A percentile compares a stretch with the other conserved stretches of the same genome.
Conservation (phyloP, 2,113 vertebrate species). For the Neomonachus schauinslandi region DNA sequence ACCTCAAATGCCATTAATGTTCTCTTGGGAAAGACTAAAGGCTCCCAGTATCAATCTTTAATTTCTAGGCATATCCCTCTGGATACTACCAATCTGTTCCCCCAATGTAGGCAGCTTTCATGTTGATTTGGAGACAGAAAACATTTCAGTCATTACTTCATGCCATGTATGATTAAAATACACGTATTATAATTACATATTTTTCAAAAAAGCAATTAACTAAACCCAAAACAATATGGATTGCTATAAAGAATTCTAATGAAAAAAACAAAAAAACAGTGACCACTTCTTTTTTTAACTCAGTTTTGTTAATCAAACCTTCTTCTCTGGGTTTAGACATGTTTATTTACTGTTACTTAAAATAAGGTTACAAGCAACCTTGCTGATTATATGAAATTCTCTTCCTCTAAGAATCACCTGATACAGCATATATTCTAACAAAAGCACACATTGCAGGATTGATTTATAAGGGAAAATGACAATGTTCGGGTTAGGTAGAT, state of each 20-base stretch:
- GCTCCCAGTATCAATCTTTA: conserved; percentile 62
- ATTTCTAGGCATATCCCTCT: conserved; percentile 65
- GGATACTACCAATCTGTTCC: conserved; percentile 30
- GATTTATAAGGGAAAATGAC: conserved; percentile 47
- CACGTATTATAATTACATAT: background rate
- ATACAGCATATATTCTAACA: conserved; percentile 52
- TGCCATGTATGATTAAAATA: background rate
- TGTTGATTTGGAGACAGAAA: background rate
- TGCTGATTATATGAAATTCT: conserved; percentile 56
- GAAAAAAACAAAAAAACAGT: background rate
- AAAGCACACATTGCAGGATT: background rate
- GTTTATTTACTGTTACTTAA: conserved; percentile 50
- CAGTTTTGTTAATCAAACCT: background rate
- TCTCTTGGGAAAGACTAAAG: conserved; percentile 68
- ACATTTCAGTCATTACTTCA: background rate
- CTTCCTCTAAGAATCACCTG: conserved; percentile 43
- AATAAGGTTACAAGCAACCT: conserved; percentile 41
- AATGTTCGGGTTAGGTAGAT: background rate
- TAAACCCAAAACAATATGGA: background rate
- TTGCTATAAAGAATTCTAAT: conserved; percentile 16
- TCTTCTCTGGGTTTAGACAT: background rate
- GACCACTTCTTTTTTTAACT: background rate
- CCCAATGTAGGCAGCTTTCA: background rate
- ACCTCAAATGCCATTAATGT: conserved; percentile 62
- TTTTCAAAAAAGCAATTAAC: conserved; percentile 5